phyloP scores from a whole-genome alignment of 2,888 invertebrate species.

The Steinernema scapterisci region DNA sequence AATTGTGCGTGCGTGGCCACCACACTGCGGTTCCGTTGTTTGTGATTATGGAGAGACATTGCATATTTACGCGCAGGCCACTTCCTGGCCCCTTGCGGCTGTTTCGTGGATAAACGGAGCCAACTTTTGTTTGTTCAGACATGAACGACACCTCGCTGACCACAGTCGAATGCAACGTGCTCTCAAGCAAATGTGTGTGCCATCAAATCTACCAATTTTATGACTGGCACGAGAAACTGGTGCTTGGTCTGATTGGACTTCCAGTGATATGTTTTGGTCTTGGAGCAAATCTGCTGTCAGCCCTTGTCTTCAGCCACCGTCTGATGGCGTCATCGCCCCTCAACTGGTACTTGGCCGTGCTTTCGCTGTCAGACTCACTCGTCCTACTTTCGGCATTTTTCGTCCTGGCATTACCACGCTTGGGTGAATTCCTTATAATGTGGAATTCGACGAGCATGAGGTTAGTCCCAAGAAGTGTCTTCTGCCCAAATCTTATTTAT shows the following conservation, averaged over 20 bases:
- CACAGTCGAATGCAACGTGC: slow-evolving; percentile 40
- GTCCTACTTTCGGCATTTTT: slow-evolving; percentile 62
- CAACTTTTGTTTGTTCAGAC: neutral
- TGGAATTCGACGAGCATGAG: slow-evolving; percentile 59
- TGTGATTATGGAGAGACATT: no score
- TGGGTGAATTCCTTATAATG: slow-evolving; percentile 54
- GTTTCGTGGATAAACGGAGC: no score
- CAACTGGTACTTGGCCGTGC: slow-evolving; percentile 62
- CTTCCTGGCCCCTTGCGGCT: no score
- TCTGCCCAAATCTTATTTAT: neutral
- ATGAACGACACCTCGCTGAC: slow-evolving; percentile 13
- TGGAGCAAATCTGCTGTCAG: slow-evolving; percentile 55
- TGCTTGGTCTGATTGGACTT: slow-evolving; percentile 56
- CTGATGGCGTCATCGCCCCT: slow-evolving; percentile 58
- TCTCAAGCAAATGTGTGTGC: slow-evolving; percentile 55
- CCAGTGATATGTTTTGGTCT: slow-evolving; percentile 55
- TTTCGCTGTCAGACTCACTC: slow-evolving; percentile 59
- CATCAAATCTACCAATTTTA: slow-evolving; percentile 57
- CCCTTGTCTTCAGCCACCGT: slow-evolving; percentile 61
- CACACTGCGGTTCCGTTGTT: no score
- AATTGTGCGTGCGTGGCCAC: no score
- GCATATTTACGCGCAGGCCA: no score
- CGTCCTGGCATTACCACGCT: slow-evolving; percentile 60
- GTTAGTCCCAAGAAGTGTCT: slow-evolving; percentile 40
- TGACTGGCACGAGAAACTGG: slow-evolving; percentile 51